Base-by-base conservation (phyloP, 2,113 vertebrate genomes). In the Seriola dumerili region DNA sequence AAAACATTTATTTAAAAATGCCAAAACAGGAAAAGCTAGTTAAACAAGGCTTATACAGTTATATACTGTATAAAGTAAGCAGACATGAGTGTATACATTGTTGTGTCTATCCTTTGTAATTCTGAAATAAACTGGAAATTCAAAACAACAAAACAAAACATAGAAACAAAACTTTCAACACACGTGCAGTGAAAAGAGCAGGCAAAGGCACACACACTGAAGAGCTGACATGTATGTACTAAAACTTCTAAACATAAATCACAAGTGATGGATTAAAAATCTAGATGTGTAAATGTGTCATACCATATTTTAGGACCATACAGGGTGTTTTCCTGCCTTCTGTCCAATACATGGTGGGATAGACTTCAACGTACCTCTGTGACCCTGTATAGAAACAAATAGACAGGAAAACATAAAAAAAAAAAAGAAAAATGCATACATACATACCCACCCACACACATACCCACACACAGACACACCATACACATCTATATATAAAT, bases 261-360 rank as follows among this genome's bases (percentile, higher is more conserved):
- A 42, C 5, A 44, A 4, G 10, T 17, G n/a, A 8, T 25, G 16
- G 12, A 19, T 25, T 25, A 50, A 21, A 66, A 23, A 61, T 71
- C 4, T 29, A 25, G 4, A 40, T 46, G 5, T 61, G 12, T 44
- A 42, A 69, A 25, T 52, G 7, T 67, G 25, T 59, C 54, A 44
- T 75, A 86, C 81, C 79, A 76, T 78, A 9, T 83, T 67, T 71
- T 59, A 54, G 29, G 29, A 58, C 44, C 12, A 21, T 42, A 42
- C 62, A 21, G 3, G 4, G 4, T 44, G 25, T 58, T 34, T 44
- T 25, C 10, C 6, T 42, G 8, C 13, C 44, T 50, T 80, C 21
- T 62, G 61, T 67, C 40, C 76, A 59, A 42, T 25, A 29, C 23
- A n/a, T 65, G 32, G 21, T 55, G 8, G 10, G 36, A 59, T 2